Evolutionary conservation across 2,797 vertebrate species (phyloP).

Genomic region (Enteromius paludinosus): DNA sequence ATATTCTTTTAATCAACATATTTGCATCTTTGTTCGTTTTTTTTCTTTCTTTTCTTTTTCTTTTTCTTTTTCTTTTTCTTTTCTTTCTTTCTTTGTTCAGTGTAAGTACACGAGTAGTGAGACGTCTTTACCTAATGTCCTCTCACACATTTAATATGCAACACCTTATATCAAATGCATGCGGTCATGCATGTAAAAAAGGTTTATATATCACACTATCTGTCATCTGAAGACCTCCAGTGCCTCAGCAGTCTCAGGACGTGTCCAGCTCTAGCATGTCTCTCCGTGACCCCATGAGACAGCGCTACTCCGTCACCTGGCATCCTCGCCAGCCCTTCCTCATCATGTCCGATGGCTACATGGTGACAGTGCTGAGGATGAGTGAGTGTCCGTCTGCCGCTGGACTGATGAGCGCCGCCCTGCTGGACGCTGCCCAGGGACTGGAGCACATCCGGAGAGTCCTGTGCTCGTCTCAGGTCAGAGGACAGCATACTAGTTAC

Average conservation of each 20-base stretch:
- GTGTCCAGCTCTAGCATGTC: slow-evolving; percentile 87
- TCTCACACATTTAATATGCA: slow-evolving; percentile 23
- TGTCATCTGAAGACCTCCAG: slow-evolving; percentile 75
- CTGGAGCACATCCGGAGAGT: slow-evolving; percentile 78
- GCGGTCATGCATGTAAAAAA: not conserved
- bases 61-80: slow-evolving; percentile 64
- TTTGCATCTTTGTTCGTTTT: slow-evolving; percentile 65
- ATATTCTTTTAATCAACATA: slow-evolving; percentile 54
- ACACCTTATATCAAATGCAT: slow-evolving; percentile 14
- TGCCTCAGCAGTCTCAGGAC: slow-evolving; percentile 70
- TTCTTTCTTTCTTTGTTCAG: slow-evolving; percentile 67
- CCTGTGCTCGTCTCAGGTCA: slow-evolving; percentile 77
- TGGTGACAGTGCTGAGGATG: slow-evolving; percentile 87
- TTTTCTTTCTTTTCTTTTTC: slow-evolving; percentile 39
- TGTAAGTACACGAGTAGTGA: slow-evolving; percentile 68
- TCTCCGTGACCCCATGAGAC: slow-evolving; percentile 83
- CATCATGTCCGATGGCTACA: slow-evolving; percentile 94
- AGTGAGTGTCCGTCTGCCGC: slow-evolving; percentile 75
- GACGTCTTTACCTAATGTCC: not conserved
- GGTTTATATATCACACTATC: not conserved
- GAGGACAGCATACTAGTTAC: not conserved
- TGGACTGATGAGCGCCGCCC: slow-evolving; percentile 77
- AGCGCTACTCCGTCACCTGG: slow-evolving; percentile 91
- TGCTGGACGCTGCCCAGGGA: slow-evolving; percentile 81
- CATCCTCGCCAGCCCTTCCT: slow-evolving; percentile 88